Conservation (phyloP, 2,888 invertebrate genomes). For the Nasonovia ribisnigri region DNA sequence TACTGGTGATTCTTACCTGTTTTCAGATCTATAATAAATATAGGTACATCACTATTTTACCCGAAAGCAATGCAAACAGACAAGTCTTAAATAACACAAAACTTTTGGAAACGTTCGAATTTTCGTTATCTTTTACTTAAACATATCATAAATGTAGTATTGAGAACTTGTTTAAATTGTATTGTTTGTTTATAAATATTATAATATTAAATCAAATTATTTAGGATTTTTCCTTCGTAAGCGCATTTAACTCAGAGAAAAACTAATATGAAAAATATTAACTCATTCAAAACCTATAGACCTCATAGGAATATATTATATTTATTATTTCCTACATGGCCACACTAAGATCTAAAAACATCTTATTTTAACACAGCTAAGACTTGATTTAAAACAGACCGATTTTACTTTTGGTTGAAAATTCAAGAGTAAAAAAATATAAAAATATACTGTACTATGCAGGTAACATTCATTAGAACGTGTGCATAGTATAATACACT, state of each 20-base stretch:
- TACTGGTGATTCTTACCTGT: fast-evolving
- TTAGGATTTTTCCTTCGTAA: neutral
- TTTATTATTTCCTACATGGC: neutral
- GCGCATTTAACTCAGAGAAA: neutral
- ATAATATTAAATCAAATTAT: neutral
- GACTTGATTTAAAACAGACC: constrained; percentile 6
- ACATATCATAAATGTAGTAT: neutral
- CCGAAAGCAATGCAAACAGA: neutral
- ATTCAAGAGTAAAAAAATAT: neutral
- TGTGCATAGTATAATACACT: neutral
- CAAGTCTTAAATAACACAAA: neutral
- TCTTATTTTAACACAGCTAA: neutral
- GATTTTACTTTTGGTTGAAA: neutral
- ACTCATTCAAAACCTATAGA: neutral
- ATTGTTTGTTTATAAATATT: neutral
- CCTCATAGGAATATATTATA: neutral
- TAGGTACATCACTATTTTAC: neutral
- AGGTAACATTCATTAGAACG: neutral
- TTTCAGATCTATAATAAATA: neutral
- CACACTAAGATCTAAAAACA: neutral
- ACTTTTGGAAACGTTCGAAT: neutral
- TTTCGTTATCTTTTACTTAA: neutral
- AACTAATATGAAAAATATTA: neutral
- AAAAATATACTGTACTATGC: neutral
- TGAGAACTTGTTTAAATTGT: neutral